Conservation (phyloP, 2,113 vertebrate genomes). For the Tyto alba region DNA sequence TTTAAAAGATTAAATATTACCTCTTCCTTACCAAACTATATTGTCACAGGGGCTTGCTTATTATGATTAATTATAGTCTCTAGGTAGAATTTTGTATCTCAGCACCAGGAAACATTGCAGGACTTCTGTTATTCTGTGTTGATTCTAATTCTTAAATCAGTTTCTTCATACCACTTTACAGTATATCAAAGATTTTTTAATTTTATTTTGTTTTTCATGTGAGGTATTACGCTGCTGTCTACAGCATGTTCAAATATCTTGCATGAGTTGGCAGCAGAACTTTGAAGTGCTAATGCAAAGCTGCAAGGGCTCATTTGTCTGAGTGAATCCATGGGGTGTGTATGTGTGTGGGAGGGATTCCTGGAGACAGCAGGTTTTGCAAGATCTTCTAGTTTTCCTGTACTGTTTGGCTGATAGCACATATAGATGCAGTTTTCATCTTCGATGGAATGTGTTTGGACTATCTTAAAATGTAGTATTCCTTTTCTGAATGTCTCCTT, state of each 20-base stretch:
- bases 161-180: background rate
- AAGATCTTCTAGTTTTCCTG: constrained; percentile 49
- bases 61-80: background rate
- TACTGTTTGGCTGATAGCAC: constrained; percentile 42
- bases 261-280: constrained; percentile 21
- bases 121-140: background rate
- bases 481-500: background rate
- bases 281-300: constrained; percentile 61
- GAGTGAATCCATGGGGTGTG: constrained; percentile 48
- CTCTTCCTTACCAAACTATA: background rate
- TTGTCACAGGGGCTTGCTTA: background rate
- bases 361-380: constrained; percentile 60
- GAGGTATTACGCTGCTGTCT: background rate
- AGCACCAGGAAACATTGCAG: background rate
- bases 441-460: background rate
- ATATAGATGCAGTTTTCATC: background rate
- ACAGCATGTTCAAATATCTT: background rate
- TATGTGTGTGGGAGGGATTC: constrained; percentile 55
- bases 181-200: background rate
- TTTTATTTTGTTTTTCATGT: background rate
- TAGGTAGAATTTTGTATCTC: background rate
- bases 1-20: background rate
- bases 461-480: background rate
- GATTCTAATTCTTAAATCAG: background rate
- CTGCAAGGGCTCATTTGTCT: constrained; percentile 47